Evolutionary conservation across 1,140 invertebrate species (phyloP), one percentile per base, ranked within the genome.

Genomic region (Planococcus citri): DNA sequence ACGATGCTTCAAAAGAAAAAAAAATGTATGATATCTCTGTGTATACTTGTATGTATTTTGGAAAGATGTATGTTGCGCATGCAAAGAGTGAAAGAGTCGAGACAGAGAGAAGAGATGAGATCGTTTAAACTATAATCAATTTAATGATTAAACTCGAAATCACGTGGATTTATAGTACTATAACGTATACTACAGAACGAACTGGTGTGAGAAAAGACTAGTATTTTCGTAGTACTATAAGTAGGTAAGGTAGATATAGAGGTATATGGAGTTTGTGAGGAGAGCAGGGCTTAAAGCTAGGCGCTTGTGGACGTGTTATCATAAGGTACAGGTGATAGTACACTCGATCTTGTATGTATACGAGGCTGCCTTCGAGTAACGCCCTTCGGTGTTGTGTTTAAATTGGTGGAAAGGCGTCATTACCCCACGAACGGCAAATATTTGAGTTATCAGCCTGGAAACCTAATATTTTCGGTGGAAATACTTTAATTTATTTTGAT

Each of bases 401-500:
- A 64, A 64, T 64, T 25, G 20, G 22, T 58, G 60, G 20, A 64
- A 64, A 64, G 60, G 60, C 60, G 60, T 64, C 60, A 25, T 64
- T 64, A 64, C 60, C 20, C 20, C 20, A 25, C 21, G 60, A 64
- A 64, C 60, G 60, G 60, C 60, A 64, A 64, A 64, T 64, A 64
- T 64, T 64, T 64, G 60, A 64, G 25, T 64, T 64, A 64, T 27
- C 60, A 64, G 60, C 20, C 60, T 64, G 21, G 22, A 64, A 24
- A 64, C 60, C 60, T 27, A 27, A 64, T 64, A 64, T 64, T 64
- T 64, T 64, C 10, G 10, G 25, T 64, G 22, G 60, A 64, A 64
- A 64, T 64, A 2, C 60, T 64, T 64, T 64, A 64, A 64, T 64
- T 64, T 64, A 64, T 64, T 64, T 64, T 22, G 60, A 14, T 25